phyloP scores from a whole-genome alignment of 2,888 invertebrate species.

The Abrostola triplasia region DNA sequence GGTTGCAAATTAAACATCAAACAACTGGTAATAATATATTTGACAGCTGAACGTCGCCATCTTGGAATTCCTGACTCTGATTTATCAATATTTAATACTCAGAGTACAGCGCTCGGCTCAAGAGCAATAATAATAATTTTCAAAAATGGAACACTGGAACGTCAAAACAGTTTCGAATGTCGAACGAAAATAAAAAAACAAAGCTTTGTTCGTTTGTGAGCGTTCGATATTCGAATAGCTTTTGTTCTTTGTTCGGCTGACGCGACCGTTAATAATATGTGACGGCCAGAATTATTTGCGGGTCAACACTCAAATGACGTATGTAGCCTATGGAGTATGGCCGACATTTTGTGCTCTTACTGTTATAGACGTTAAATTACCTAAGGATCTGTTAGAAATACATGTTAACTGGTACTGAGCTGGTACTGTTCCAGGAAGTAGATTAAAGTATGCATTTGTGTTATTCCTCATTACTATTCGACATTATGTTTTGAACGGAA shows the following conservation, averaged over 20 bases:
- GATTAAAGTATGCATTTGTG: too few relatives aligned
- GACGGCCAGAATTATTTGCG: conserved; percentile 53
- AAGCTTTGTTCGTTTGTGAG: conserved; percentile 71
- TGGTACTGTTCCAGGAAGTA: too few relatives aligned
- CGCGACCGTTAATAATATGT: conserved; percentile 67
- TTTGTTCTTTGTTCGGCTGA: conserved; percentile 78
- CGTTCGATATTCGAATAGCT: conserved; percentile 72
- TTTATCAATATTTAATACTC: not conserved
- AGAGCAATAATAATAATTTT: conserved; percentile 54
- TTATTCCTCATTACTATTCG: too few relatives aligned
- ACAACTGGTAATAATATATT: not conserved
- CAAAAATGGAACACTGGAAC: conserved; percentile 60
- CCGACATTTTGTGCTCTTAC: not conserved
- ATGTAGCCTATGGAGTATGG: conserved; percentile 1
- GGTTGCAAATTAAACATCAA: too few relatives aligned
- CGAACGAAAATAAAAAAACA: conserved; percentile 61
- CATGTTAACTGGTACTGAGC: too few relatives aligned
- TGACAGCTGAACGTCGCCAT: not conserved
- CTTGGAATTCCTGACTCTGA: not conserved
- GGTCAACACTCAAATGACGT: conserved; percentile 35
- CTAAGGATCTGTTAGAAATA: too few relatives aligned
- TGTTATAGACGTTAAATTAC: not conserved
- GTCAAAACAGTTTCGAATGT: conserved; percentile 77
- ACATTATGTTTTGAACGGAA: too few relatives aligned
- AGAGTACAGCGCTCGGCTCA: conserved; percentile 17